A percentile compares a stretch with the other conserved stretches of the same genome.
phyloP scores from a whole-genome alignment of 2,797 vertebrate genomes.

The Lithobates sylvaticus region DNA sequence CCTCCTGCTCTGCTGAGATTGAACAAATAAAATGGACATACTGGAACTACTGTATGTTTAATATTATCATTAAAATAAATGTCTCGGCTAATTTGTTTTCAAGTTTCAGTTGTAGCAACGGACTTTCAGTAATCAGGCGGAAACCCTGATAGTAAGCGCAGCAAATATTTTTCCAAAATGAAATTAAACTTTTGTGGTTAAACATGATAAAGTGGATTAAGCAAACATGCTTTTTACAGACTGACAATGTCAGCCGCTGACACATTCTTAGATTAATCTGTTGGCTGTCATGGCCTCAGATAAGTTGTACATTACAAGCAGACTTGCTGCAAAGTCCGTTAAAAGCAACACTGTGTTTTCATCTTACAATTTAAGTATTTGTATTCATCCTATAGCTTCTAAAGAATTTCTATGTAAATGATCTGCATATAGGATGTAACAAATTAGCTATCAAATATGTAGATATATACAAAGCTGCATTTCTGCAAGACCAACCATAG shows the following conservation, averaged over 20 bases:
- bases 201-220: slow-evolving; percentile 21
- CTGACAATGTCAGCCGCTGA: slow-evolving; percentile 30
- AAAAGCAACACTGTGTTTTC: neutral
- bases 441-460: too few species aligned
- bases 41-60: slow-evolving; percentile 13
- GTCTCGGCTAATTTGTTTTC: slow-evolving; percentile 19
- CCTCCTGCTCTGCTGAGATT: neutral
- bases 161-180: slow-evolving; percentile 11
- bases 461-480: too few species aligned
- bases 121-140: slow-evolving; percentile 23
- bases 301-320: neutral
- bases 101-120: slow-evolving; percentile 27
- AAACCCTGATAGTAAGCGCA: slow-evolving; percentile 12
- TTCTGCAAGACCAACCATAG: too few species aligned
- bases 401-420: too few species aligned
- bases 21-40: neutral
- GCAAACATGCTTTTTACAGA: slow-evolving; percentile 8
- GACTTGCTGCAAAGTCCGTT: neutral
- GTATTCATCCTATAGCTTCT: too few species aligned
- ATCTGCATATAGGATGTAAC: too few species aligned
- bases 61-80: slow-evolving; percentile 30
- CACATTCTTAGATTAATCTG: slow-evolving; percentile 27
- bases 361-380: too few species aligned
- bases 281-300: neutral
- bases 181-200: slow-evolving; percentile 25